Conservation (phyloP, 2,113 vertebrate genomes). For the Athene noctua region DNA sequence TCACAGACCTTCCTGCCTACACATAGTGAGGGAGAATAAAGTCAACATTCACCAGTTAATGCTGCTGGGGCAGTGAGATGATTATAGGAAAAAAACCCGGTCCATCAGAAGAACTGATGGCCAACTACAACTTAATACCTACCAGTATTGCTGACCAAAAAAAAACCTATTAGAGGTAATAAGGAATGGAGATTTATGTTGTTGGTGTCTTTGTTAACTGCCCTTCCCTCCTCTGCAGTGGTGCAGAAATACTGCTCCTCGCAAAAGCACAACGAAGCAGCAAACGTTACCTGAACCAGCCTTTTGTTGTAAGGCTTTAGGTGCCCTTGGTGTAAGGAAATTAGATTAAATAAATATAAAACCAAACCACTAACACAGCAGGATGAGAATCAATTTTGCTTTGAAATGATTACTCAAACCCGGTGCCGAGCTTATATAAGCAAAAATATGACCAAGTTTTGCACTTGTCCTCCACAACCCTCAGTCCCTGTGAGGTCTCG, state of each 20-base stretch:
- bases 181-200: not conserved
- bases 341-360: not conserved
- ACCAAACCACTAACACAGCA: not conserved
- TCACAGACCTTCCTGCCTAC: not conserved
- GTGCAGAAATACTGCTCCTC: not conserved
- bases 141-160: not conserved
- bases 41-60: not conserved
- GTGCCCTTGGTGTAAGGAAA: not conserved
- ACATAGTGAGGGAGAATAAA: not conserved
- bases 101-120: not conserved
- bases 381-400: not conserved
- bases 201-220: not conserved
- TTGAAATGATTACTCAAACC: not conserved
- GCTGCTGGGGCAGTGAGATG: not conserved
- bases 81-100: not conserved
- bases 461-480: not conserved
- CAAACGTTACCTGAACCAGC: not conserved
- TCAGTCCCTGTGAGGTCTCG: fast-evolving
- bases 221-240: not conserved
- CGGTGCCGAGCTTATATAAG: not conserved
- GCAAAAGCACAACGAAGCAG: not conserved
- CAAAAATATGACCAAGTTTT: not conserved
- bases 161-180: not conserved
- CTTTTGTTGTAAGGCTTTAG: not conserved
- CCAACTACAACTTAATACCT: not conserved